Evolutionary conservation across 2,888 invertebrate species (phyloP), one percentile per base, ranked within the genome.

Genomic region (Drosophila subsilvestris): DNA sequence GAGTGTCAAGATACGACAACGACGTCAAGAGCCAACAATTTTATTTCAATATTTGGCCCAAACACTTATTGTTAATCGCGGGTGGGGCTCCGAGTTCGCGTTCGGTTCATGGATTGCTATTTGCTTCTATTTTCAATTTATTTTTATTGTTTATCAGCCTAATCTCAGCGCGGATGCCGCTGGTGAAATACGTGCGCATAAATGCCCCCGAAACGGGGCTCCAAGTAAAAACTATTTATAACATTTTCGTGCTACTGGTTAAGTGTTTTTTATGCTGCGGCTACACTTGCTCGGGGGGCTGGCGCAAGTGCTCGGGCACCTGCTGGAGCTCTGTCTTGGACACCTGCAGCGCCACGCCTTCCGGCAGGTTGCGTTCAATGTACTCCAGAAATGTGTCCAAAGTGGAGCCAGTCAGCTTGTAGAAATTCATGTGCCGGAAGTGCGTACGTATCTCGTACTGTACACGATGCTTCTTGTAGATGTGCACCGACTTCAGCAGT

Each of bases 391-490:
- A 97, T 10, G 99, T 99, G 78, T 97, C 97, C 53, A 98, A 96
- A 12, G 99, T 99, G 4, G 98, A 98, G 0, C 98, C 98, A 0
- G 99, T 99, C 12, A 99, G 90, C 85, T 96, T 94, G 83, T 96
- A 95, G 29, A 98, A 94, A 85, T 96, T 95, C 88, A 98, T 93
- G 87, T 96, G 96, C 71, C 96, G 94, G 91, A 96, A 98, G 92
- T 98, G 96, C 3, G 99, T 99, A 80, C 99, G 94, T 18, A 96
- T 94, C 93, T 99, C 99, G 92, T 99, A 99, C 89, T 99, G 99
- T 0, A 98, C 97, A 89, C 95, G 94, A 92, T 98, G 98, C 88
- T 99, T 99, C 91, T 98, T 98, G 90, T 96, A 95, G 79, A 98
- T 96, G 91, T 97, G 97, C 42, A 97, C 97, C 49, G 97, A 97